Conservation (phyloP, 2,888 invertebrate genomes). For the Escarpia spicata region DNA sequence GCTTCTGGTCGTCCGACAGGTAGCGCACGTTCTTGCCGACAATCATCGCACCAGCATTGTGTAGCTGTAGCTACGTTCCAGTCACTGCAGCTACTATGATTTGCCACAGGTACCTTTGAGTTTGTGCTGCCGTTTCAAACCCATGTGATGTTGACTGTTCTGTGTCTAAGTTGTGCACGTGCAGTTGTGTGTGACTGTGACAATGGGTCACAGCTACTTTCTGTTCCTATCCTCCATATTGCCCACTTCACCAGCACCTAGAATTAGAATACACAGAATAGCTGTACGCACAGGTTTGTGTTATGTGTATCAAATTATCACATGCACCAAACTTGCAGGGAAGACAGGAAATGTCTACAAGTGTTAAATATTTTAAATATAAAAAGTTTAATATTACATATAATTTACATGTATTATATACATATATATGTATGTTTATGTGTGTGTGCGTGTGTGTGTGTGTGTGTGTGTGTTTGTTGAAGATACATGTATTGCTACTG, state of each 20-base stretch:
- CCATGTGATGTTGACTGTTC: background rate
- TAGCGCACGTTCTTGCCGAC: conserved; percentile 69
- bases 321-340: background rate
- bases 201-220: background rate
- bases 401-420: too few relatives aligned
- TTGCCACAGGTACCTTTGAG: background rate
- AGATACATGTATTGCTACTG: too few relatives aligned
- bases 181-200: background rate
- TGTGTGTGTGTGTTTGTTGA: too few relatives aligned
- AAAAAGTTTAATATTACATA: too few relatives aligned
- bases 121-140: background rate
- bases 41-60: conserved; percentile 55
- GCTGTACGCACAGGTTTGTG: too few relatives aligned
- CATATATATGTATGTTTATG: too few relatives aligned
- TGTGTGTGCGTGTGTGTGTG: too few relatives aligned
- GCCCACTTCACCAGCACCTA: background rate
- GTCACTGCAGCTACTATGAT: background rate
- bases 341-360: too few relatives aligned
- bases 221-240: background rate
- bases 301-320: too few relatives aligned
- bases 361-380: too few relatives aligned
- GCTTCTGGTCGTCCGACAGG: conserved; percentile 67
- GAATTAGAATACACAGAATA: background rate
- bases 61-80: background rate
- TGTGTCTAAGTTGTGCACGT: background rate